These are phyloP conservation scores for Melanotaenia duboulayi DNA, from an alignment of 2,113 vertebrate species.

Conservation along the genomic window DNA sequence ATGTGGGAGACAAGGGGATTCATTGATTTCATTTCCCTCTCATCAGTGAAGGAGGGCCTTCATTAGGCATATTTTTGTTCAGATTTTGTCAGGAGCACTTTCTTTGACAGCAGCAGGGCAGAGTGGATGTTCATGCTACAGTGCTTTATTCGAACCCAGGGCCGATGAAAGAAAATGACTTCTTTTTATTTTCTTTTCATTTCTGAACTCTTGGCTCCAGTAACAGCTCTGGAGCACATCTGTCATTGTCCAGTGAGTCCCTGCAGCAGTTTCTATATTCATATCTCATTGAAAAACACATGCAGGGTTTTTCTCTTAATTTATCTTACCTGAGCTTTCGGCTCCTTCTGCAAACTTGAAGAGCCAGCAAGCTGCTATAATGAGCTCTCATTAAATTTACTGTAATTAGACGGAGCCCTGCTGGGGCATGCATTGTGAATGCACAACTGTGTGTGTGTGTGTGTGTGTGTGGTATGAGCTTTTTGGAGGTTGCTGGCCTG, in stretches of 20 bases:
- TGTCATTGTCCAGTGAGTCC: constrained; percentile 39
- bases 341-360: constrained; percentile 30
- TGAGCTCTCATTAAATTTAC: constrained; percentile 44
- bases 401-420: constrained; percentile 26
- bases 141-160: constrained; percentile 51
- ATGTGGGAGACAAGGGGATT: neutral
- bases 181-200: constrained; percentile 21
- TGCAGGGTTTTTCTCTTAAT: neutral
- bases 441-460: constrained; percentile 2
- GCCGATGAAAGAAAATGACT: constrained; percentile 35
- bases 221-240: constrained; percentile 23
- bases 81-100: constrained; percentile 5
- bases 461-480: constrained; percentile 21
- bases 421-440: neutral
- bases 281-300: neutral
- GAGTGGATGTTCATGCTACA: constrained; percentile 32
- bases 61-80: constrained; percentile 30
- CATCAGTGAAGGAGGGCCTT: constrained; percentile 9
- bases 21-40: constrained; percentile 19
- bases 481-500: constrained; percentile 12
- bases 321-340: neutral
- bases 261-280: constrained; percentile 17
- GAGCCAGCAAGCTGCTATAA: constrained; percentile 42
- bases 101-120: constrained; percentile 31
- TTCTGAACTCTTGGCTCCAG: constrained; percentile 22